Evolutionary conservation across 2,888 invertebrate genomes (phyloP).

Genomic region (Drosophila borealis): DNA sequence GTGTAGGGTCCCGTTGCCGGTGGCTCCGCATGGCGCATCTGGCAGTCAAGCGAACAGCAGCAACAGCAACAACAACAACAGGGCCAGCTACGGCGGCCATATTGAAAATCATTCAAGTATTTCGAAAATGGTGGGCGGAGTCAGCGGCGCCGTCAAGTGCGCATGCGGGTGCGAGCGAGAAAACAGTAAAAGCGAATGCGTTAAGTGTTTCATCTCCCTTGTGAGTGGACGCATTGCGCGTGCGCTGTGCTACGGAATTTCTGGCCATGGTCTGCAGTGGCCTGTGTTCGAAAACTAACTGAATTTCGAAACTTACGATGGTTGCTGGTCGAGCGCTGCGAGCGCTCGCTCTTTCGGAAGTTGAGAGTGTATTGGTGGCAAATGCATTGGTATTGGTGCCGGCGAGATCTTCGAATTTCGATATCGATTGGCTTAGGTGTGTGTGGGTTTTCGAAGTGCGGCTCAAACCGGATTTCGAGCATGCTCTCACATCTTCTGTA

Average conservation of each 20-base stretch:
- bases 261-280: slow-evolving; percentile 43
- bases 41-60: slow-evolving; percentile 43
- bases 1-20: slow-evolving; percentile 37
- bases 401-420: slow-evolving; percentile 71
- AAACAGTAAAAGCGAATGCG: slow-evolving; percentile 35
- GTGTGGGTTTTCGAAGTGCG: slow-evolving; percentile 49
- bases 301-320: slow-evolving; percentile 65
- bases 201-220: slow-evolving; percentile 21
- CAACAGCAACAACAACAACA: slow-evolving; percentile 31
- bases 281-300: slow-evolving; percentile 62
- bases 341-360: slow-evolving; percentile 33
- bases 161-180: slow-evolving; percentile 61
- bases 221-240: slow-evolving; percentile 46
- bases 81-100: slow-evolving; percentile 78
- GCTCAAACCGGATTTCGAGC: slow-evolving; percentile 70
- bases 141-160: slow-evolving; percentile 54
- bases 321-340: slow-evolving; percentile 40
- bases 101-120: slow-evolving; percentile 84
- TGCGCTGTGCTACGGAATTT: slow-evolving; percentile 47
- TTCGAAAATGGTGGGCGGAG: slow-evolving; percentile 84
- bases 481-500: slow-evolving; percentile 29
- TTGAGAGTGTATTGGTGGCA: slow-evolving; percentile 54
- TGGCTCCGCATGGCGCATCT: slow-evolving; percentile 59
- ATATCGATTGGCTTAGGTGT: slow-evolving; percentile 35
- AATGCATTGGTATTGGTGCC: slow-evolving; percentile 57